phyloP scores from a whole-genome alignment of 2,888 invertebrate species.

The Pelosia muscerda region DNA sequence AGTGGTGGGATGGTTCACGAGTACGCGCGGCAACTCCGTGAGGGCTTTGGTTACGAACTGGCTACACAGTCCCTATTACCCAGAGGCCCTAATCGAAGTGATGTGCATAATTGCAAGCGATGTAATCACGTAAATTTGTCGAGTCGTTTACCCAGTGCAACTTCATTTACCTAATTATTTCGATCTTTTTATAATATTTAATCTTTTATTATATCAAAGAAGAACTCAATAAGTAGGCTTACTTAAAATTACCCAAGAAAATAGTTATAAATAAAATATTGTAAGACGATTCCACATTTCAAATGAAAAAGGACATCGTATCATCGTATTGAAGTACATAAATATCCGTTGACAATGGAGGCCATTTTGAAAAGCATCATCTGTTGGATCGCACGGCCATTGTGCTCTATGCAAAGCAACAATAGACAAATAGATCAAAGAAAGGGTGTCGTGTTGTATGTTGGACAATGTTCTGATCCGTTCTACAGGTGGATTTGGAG shows the following conservation, averaged over 20 bases:
- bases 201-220: background rate
- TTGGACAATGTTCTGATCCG: slow-evolving; percentile 12
- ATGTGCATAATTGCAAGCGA: too few species aligned
- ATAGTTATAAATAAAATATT: slow-evolving; percentile 15
- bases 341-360: slow-evolving; percentile 60
- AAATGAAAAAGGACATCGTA: slow-evolving; percentile 39
- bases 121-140: too few species aligned
- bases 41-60: too few species aligned
- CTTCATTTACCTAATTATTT: too few species aligned
- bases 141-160: too few species aligned
- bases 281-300: slow-evolving; percentile 33
- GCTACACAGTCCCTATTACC: too few species aligned
- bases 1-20: too few species aligned
- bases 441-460: slow-evolving; percentile 25
- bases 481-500: slow-evolving; percentile 3
- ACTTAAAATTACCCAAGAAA: slow-evolving; percentile 8
- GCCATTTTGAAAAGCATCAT: slow-evolving; percentile 53
- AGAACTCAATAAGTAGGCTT: slow-evolving; percentile 17
- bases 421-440: slow-evolving; percentile 59
- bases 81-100: too few species aligned
- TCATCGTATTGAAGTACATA: slow-evolving; percentile 51
- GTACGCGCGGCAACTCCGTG: too few species aligned
- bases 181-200: too few species aligned
- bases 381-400: slow-evolving; percentile 58
- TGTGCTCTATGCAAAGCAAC: slow-evolving; percentile 49